Base-by-base conservation (phyloP, 1,140 invertebrate genomes). In the Dermatophagoides farinae region DNA sequence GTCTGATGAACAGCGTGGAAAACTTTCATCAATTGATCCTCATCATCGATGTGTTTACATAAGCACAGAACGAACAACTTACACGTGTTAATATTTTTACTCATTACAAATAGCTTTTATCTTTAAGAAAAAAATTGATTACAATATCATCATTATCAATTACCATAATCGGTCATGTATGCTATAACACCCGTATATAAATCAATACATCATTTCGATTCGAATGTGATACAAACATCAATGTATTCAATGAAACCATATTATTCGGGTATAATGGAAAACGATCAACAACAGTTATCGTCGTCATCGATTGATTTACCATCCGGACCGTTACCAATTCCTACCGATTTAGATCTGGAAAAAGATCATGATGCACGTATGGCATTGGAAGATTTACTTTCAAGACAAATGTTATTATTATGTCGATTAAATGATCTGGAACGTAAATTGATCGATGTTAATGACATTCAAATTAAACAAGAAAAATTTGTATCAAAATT, bases 361-460 rank as follows among this genome's bases (percentile, higher is more conserved):
- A 31, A 31, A 31, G 53, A 55, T 55, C 14, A 5, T n/a, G 25
- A 55, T 23, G 25, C 25, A 14, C 5, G 23, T 12, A 55, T n/a
- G 12, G 25, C 53, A 11, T 25, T 55, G 23, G 53, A 55, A n/a
- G 53, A 55, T 38, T 12, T 55, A 18, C 53, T 55, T 20, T 55
- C 53, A 37, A 6, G 53, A 18, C 53, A 55, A 23, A 55, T 55
- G 53, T 44, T 55, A 22, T 23, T 55, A 14, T 23, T 55, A n/a
- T 55, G 53, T 40, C 53, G 53, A 41, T 6, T 55, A 23, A 55
- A 55, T 55, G 14, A 55, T 11, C 12, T 55, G 53, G 53, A 55
- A 40, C 53, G 25, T 4, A 4, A 55, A 25, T 44, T 55, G 20
- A 25, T 55, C 14, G 20, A 52, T 25, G 12, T 25, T 2, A 12